A percentile compares a stretch with the other conserved stretches of the same genome.
Conservation (phyloP, 2,797 vertebrate genomes). For the Oreonectes daqikongensis region DNA sequence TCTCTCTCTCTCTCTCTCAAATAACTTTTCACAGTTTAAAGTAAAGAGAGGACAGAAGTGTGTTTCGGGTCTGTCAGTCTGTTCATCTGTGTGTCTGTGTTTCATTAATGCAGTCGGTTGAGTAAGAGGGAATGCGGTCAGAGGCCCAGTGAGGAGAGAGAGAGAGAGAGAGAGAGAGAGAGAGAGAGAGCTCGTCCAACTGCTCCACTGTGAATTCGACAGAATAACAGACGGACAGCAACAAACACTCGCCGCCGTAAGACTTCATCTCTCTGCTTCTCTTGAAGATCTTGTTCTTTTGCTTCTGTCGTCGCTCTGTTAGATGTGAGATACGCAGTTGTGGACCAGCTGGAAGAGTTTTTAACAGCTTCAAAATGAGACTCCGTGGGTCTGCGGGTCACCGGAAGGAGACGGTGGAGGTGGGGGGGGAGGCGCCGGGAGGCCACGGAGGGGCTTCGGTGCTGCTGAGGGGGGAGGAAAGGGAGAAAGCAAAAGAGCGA, state of each 20-base stretch:
- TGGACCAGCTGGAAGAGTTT: conserved; percentile 55
- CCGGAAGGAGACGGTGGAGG: conserved; percentile 64
- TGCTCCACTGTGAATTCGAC: conserved; percentile 69
- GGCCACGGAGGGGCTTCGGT: conserved; percentile 65
- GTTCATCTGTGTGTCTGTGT: neutral
- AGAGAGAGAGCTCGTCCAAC: conserved; percentile 62
- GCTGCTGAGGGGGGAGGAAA: conserved; percentile 51
- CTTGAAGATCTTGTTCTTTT: neutral
- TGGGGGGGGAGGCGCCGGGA: conserved; percentile 38
- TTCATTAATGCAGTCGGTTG: conserved; percentile 1
- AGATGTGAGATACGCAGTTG: conserved; percentile 48
- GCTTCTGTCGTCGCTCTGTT: neutral
- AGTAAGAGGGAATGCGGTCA: conserved; percentile 14
- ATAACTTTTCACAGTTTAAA: too few species aligned
- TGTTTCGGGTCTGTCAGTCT: neutral
- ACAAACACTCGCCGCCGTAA: neutral
- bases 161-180: conserved; percentile 16
- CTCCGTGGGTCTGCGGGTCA: conserved; percentile 59
- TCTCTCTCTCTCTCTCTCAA: too few species aligned
- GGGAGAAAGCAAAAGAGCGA: conserved; percentile 36
- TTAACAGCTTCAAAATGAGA: conserved; percentile 67
- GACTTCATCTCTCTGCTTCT: conserved; percentile 3
- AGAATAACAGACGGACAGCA: conserved; percentile 45
- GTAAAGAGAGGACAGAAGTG: neutral
- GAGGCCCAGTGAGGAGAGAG: neutral